Conservation (phyloP, 2,888 invertebrate genomes). For the Ligdia adustata region DNA sequence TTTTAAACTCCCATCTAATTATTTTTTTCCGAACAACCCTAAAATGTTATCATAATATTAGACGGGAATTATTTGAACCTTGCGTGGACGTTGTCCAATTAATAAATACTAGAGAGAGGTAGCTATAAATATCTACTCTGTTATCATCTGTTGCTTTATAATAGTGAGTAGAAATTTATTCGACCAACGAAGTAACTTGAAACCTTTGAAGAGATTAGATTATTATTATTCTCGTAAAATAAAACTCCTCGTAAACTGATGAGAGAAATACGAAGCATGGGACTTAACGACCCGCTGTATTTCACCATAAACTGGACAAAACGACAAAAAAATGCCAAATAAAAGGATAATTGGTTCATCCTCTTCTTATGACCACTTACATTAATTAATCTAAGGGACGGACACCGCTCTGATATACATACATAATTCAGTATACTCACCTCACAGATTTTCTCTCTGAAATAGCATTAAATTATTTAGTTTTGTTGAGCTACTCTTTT, state of each 20-base stretch:
- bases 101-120: too few species aligned
- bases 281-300: slow-evolving; percentile 3
- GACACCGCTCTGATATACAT: neutral
- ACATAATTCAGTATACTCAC: slow-evolving; percentile 24
- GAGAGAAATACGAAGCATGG: neutral
- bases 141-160: slow-evolving; percentile 7
- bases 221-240: slow-evolving; percentile 19
- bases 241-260: slow-evolving; percentile 3
- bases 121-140: too few species aligned
- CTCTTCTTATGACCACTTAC: slow-evolving; percentile 24
- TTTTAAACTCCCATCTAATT: too few species aligned
- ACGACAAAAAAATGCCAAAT: slow-evolving; percentile 12
- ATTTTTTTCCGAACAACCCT: too few species aligned
- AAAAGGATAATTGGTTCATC: slow-evolving; percentile 16
- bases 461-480: slow-evolving; percentile 10
- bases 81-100: too few species aligned
- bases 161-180: slow-evolving; percentile 8
- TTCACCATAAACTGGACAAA: slow-evolving; percentile 6
- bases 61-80: too few species aligned
- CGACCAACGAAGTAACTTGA: slow-evolving; percentile 9
- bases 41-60: too few species aligned
- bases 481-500: slow-evolving; percentile 6
- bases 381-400: slow-evolving; percentile 14
- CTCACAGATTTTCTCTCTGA: slow-evolving; percentile 7
- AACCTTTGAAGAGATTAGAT: slow-evolving; percentile 6